Conservation (phyloP, 2,113 vertebrate species). For the Abramis brama region DNA sequence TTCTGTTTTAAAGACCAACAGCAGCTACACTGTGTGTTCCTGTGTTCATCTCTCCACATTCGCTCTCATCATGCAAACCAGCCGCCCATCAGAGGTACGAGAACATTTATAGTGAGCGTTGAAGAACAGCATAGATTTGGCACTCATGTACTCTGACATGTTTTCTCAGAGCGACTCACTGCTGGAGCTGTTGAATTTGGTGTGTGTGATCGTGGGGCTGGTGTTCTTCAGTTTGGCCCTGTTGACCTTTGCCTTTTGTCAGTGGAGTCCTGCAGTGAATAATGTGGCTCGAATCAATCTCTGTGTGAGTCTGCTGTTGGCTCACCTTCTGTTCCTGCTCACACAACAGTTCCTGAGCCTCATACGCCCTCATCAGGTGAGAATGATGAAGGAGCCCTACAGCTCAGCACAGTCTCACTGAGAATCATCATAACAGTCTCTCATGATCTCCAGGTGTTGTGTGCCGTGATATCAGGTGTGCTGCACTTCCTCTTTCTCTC, state of each 20-base stretch:
- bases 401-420: no score
- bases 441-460: constrained; percentile 46
- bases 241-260: no score
- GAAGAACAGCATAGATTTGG: constrained; percentile 40
- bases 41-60: constrained; percentile 64
- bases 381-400: no score
- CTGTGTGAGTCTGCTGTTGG: no score
- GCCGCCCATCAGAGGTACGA: neutral
- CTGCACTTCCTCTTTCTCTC: constrained; percentile 54
- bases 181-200: constrained; percentile 50
- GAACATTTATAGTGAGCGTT: constrained; percentile 25
- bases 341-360: no score
- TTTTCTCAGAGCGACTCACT: constrained; percentile 43
- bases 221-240: no score
- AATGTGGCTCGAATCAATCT: no score
- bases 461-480: constrained; percentile 52
- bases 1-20: neutral
- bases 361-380: no score
- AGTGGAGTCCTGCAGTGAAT: no score
- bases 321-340: no score
- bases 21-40: constrained; percentile 56
- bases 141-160: no score
- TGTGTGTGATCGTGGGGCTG: constrained; percentile 48
- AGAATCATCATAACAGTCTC: no score
- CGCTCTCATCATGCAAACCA: constrained; percentile 67